Base-by-base conservation (phyloP, 2,113 vertebrate species). In the Gambusia holbrooki region DNA sequence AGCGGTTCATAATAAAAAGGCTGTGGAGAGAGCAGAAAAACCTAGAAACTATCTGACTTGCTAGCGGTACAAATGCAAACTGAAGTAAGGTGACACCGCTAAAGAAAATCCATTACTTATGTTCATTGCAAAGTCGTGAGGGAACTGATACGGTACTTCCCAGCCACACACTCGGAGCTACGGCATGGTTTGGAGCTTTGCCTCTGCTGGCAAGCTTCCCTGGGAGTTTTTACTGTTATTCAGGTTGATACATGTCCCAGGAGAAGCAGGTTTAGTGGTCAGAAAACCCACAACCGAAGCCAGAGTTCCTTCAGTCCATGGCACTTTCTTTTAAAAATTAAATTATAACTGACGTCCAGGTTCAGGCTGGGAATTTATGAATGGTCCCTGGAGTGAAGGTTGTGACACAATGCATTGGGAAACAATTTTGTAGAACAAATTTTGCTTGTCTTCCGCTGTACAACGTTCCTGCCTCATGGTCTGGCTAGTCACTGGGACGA, bases 391-490 rank as follows among this genome's bases (percentile, higher is more conserved):
- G 70, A 88, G 85, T 87, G 72, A 71, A 76, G 89, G 90, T 92
- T 77, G 1, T 87, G 89, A 89, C 86, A 85, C 69, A 71, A 51
- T 74, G 77, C 73, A 76, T 76, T 73, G 85, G 79, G 79, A 84
- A 89, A 85, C 25, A 11, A 66, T 87, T 87, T 82, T 54, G 30
- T 64, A 54, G 79, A 81, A 77, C 79, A 62, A 66, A 81, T 81
- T 77, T 76, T 88, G 71, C 71, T 77, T 82, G 71, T 83, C 87
- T 87, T 89, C 73, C 87, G 84, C 77, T 84, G 82, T 88, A 82
- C 85, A 90, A 71, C 84, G 89, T 90, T 92, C 86, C 87, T 81
- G 70, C 77, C 79, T 80, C 88, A 80, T 74, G 91, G 87, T 86
- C 80, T 85, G 83, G 85, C 79, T 84, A 86, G 85, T 66, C 69